Percentiles rank a stretch among this genome's conserved stretches.
phyloP scores from a whole-genome alignment of 2,797 vertebrate species.

The Cyprinella venusta region DNA sequence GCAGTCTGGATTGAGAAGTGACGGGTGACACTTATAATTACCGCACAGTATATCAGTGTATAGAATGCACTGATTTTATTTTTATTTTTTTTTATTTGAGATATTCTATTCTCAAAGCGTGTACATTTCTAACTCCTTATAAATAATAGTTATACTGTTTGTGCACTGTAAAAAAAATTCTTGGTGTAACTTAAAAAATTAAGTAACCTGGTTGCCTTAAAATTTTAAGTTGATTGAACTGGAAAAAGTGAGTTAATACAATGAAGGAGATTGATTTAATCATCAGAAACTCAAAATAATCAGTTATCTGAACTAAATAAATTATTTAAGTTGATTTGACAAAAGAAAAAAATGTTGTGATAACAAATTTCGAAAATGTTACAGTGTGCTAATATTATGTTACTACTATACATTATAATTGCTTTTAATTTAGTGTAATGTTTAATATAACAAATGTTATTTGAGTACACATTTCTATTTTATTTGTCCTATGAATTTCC shows the following conservation, averaged over 20 bases:
- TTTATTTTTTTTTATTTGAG: background rate
- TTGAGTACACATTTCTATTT: background rate
- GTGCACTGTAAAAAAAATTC: background rate
- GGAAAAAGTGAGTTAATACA: too few species aligned
- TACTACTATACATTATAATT: background rate
- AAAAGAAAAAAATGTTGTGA: too few species aligned
- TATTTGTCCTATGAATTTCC: too few species aligned
- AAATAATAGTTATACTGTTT: background rate
- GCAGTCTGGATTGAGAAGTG: background rate
- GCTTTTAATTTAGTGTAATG: background rate
- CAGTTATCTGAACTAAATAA: too few species aligned
- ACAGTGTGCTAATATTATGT: background rate
- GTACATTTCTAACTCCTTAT: background rate
- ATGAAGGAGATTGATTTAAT: too few species aligned
- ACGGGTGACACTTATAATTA: constrained; percentile 2
- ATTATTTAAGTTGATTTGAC: too few species aligned
- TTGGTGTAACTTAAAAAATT: too few species aligned
- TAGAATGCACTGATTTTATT: background rate
- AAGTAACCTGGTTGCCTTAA: too few species aligned
- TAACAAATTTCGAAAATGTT: too few species aligned
- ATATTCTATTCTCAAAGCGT: background rate
- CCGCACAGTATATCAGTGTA: background rate
- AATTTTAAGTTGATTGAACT: too few species aligned
- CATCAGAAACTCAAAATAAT: too few species aligned
- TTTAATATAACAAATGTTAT: background rate